A percentile compares a stretch with the other conserved stretches of the same genome.
phyloP scores from a whole-genome alignment of 2,113 vertebrate genomes.

The Prinia subflava region DNA sequence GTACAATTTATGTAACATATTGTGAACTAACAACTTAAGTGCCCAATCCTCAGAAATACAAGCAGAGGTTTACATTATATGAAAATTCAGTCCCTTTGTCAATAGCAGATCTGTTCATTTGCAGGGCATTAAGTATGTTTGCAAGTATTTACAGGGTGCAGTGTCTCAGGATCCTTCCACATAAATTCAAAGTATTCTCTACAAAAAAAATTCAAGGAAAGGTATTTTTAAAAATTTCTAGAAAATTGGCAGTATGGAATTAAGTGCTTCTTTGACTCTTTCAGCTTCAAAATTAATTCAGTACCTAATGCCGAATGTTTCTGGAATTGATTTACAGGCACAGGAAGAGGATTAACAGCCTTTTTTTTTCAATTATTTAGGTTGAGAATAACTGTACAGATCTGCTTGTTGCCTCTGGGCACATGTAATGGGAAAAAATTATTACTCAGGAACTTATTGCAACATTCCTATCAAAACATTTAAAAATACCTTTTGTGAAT shows the following conservation, averaged over 20 bases:
- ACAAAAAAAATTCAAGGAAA: slow-evolving; percentile 1
- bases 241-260: background rate
- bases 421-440: background rate
- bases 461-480: background rate
- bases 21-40: background rate
- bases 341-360: background rate
- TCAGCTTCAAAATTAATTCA: background rate
- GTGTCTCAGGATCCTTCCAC: background rate
- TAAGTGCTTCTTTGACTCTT: background rate
- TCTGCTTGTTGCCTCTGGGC: background rate
- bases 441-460: background rate
- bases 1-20: background rate
- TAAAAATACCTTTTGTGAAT: slow-evolving; percentile 22
- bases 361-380: background rate
- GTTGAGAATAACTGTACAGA: background rate
- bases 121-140: background rate
- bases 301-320: background rate
- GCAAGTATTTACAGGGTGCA: background rate
- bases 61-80: background rate
- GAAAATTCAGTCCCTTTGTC: background rate
- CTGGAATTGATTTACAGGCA: background rate
- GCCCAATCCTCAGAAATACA: background rate
- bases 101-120: background rate
- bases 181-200: background rate
- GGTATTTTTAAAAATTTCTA: slow-evolving; percentile 56